Base-by-base conservation (phyloP, 2,113 vertebrate genomes). In the Murina feae region DNA sequence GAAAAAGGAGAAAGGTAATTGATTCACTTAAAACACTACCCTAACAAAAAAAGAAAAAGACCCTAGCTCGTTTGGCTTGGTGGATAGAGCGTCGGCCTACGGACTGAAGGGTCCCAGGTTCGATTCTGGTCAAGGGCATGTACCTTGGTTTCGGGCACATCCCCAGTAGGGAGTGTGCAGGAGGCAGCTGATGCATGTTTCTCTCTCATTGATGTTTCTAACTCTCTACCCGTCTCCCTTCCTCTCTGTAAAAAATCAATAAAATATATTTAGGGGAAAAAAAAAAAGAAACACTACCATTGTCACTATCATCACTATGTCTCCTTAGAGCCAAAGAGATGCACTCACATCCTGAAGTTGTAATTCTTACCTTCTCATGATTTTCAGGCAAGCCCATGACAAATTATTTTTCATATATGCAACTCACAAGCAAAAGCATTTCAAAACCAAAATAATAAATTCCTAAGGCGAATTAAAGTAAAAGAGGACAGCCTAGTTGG, bases 401-500 rank as follows among this genome's bases (percentile, higher is more conserved):
- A 88, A 91, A 78, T 69, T 86, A 85, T 79, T 89, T 86, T 86
- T 69, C 76, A 90, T 18, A 91, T n/a, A 78, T 66, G 11, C 72
- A 93, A 74, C 25, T 74, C n/a, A 88, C 65, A 55, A 88, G 82
- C 65, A 88, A 95, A 91, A 85, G 32, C 39, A 90, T 72, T 90
- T 95, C 93, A 96, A 95, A 95, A 76, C 49, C 83, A 84, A 93
- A 86, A 86, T 60, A 58, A 17, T 79, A 86, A 84, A 87, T 87
- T 82, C 37, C 28, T 91, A 55, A 58, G 30, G 69, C 92, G n/a
- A 93, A 84, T 39, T 60, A 89, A 78, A 88, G 88, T 78, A 20
- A 87, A 95, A 95, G 11, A 90, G n/a, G 78, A 69, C 44, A 88
- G 14, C 49, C 58, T 60, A 25, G 58, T 25, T 60, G 58, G 25